Conservation (phyloP, 2,113 vertebrate species). For the Rostratula benghalensis region DNA sequence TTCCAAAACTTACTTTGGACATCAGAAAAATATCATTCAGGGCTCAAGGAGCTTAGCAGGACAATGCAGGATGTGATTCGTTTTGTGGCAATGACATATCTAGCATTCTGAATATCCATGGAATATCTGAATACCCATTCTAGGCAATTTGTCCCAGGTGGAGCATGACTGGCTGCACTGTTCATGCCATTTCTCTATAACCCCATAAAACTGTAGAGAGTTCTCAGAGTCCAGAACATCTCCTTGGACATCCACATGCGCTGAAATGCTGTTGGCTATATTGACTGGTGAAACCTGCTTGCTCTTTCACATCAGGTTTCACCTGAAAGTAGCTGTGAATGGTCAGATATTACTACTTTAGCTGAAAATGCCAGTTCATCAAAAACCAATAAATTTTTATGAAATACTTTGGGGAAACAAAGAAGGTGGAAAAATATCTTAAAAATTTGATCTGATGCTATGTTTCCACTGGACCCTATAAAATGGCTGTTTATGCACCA, state of each 20-base stretch:
- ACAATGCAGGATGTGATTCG: not conserved
- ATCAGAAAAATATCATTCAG: not conserved
- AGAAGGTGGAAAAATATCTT: not conserved
- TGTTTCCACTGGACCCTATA: not conserved
- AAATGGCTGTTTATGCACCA: not conserved
- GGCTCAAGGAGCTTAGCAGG: not conserved
- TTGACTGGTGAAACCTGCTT: not conserved
- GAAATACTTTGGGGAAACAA: not conserved
- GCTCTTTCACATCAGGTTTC: not conserved
- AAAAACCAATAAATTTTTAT: not conserved
- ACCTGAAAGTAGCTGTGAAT: not conserved
- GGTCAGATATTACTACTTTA: not conserved
- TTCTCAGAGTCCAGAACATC: not conserved
- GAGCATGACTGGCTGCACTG: not conserved
- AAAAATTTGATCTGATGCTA: not conserved
- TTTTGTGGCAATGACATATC: not conserved
- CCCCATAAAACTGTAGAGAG: not conserved
- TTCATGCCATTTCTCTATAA: not conserved
- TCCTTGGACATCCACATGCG: not conserved
- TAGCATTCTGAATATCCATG: not conserved
- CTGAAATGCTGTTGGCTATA: not conserved
- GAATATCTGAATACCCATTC: not conserved
- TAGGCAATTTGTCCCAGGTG: not conserved
- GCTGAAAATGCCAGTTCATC: not conserved
- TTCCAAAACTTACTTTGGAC: not conserved